Percentiles rank a stretch among this genome's conserved stretches.
phyloP scores from a whole-genome alignment of 2,888 invertebrate genomes.

The Drosophila dives region DNA sequence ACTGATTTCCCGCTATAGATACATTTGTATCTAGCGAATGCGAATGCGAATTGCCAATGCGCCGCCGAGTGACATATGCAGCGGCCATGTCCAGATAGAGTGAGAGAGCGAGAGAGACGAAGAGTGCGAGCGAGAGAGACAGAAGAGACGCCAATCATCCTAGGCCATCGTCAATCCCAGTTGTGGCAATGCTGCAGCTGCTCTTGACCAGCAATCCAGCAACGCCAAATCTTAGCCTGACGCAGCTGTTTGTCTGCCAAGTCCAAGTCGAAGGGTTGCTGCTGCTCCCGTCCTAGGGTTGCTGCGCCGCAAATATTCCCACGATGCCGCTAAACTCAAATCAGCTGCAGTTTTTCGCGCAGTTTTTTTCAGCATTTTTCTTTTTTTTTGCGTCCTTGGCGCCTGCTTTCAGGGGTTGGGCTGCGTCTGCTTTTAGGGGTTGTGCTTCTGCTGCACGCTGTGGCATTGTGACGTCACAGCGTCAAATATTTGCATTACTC shows the following conservation, averaged over 20 bases:
- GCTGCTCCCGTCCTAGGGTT: slow-evolving; percentile 53
- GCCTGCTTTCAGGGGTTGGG: slow-evolving; percentile 38
- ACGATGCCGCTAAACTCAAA: slow-evolving; percentile 56
- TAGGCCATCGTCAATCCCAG: slow-evolving; percentile 71
- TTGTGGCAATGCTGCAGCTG: slow-evolving; percentile 19
- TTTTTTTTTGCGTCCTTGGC: slow-evolving; percentile 58
- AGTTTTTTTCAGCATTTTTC: slow-evolving; percentile 71
- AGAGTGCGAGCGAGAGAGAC: background rate
- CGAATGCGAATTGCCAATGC: slow-evolving; percentile 48
- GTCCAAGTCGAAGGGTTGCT: slow-evolving; percentile 69
- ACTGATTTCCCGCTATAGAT: slow-evolving; percentile 77
- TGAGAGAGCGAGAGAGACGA: background rate
- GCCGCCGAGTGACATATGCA: slow-evolving; percentile 68
- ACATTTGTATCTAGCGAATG: slow-evolving; percentile 68
- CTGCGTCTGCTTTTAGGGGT: slow-evolving; percentile 10
- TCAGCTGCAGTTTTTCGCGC: slow-evolving; percentile 79
- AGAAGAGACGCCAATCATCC: slow-evolving; percentile 60
- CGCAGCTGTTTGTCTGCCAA: slow-evolving; percentile 52
- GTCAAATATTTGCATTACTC: slow-evolving; percentile 64
- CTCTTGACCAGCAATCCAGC: slow-evolving; percentile 54
- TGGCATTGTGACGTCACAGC: slow-evolving; percentile 79
- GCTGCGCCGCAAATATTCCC: slow-evolving; percentile 60
- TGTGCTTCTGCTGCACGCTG: slow-evolving; percentile 63
- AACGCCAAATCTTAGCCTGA: slow-evolving; percentile 3
- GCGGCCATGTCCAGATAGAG: slow-evolving; percentile 35